Conservation (phyloP, 2,888 invertebrate species). For the Mimachlamys varia region DNA sequence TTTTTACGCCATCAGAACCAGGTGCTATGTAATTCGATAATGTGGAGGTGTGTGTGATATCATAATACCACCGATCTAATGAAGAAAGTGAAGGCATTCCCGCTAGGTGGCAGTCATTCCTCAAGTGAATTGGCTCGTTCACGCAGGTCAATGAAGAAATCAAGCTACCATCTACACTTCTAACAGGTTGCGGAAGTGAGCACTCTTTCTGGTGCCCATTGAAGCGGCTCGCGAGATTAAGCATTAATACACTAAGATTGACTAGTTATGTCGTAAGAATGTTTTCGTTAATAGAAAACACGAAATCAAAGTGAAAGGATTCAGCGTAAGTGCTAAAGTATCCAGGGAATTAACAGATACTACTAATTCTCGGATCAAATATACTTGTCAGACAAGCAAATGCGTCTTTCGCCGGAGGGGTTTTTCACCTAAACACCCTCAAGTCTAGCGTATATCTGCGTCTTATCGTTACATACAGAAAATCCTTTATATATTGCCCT, state of each 20-base stretch:
- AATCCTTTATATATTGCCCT: too few relatives aligned
- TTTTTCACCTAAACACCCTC: neutral
- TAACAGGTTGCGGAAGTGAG: neutral
- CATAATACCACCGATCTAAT: neutral
- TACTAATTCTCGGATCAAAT: neutral
- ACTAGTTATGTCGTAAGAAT: neutral
- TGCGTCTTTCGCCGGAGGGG: neutral
- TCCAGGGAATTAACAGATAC: neutral
- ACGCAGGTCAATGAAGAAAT: conserved; percentile 27
- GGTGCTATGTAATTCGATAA: neutral
- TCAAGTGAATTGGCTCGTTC: conserved; percentile 23
- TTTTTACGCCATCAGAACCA: neutral
- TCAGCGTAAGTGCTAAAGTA: neutral
- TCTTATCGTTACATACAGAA: too few relatives aligned
- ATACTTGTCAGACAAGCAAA: neutral
- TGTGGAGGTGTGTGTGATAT: neutral
- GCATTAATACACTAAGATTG: neutral
- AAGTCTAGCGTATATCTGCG: too few relatives aligned
- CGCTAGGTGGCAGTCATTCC: neutral
- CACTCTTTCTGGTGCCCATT: neutral
- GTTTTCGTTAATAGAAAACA: neutral
- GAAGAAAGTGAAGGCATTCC: neutral
- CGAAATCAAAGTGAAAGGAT: neutral
- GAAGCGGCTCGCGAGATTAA: neutral
- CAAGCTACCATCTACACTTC: neutral